Base-by-base conservation (phyloP, 2,797 vertebrate genomes). In the Iguana delicatissima region DNA sequence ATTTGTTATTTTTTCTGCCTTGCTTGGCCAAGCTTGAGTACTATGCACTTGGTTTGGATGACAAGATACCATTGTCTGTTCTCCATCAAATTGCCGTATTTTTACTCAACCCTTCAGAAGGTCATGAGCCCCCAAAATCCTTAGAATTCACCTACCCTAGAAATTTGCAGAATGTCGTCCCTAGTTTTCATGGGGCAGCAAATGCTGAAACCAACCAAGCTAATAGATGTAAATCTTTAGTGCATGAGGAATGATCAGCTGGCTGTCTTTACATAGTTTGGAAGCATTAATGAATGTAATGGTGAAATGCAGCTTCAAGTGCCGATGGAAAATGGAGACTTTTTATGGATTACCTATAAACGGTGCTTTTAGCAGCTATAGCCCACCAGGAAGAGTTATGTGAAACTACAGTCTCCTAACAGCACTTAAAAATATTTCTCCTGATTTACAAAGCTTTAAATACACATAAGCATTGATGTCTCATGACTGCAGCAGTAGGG, bases 221-320 rank as follows among this genome's bases (percentile, higher is more conserved):
- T n/a, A 80, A 79, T 50, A 67, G 59, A 46, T 10, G 35, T 42
- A 6, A 16, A 3, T 57, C 55, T 50, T 69, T 80, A 80, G 85
- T 69, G 69, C 76, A 69, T 22, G 16, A 85, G 89, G 29, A 55
- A 46, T 59, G 18, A 32, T 8, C 9, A 69, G 18, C 24, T 32
- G 18, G 22, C 29, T 83, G 22, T 14, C 82, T 79, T 85, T 64
- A 38, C 62, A 80, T 69, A 55, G 83, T 80, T 79, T 26, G 74
- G 74, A 85, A 79, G 79, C 42, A 35, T 20, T 89, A 32, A 85
- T 46, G 2, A 72, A 72, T 57, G 55, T 67, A 85, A 55, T 85
- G 35, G n/a, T 80, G 52, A 90, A 46, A 73, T 26, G 26, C 24
- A 72, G n/a, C 29, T 29, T 57, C 6, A 67, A 89, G 32, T 62